Conservation (phyloP, 2,113 vertebrate species). For the Lipophrys pholis region DNA sequence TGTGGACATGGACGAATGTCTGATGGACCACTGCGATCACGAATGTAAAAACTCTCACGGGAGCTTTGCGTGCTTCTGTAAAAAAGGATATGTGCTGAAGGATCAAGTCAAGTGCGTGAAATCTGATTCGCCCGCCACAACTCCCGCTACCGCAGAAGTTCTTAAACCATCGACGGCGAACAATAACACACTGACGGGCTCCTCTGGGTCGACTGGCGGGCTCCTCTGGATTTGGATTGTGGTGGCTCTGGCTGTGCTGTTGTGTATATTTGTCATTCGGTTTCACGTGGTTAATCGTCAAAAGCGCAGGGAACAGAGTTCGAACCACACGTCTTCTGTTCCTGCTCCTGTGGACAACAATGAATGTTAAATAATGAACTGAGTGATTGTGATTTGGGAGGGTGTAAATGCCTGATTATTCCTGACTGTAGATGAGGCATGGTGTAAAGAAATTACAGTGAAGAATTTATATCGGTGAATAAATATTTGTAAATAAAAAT, state of each 20-base stretch:
- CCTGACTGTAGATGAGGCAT: neutral
- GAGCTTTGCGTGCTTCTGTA: conserved; percentile 57
- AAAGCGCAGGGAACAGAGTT: conserved; percentile 33
- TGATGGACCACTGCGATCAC: rapidly evolving
- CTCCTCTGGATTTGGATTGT: conserved; percentile 67
- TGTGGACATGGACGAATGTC: conserved; percentile 58
- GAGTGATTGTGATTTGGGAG: neutral
- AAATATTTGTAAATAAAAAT: too few relatives aligned
- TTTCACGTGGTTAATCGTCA: conserved; percentile 48
- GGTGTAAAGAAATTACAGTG: neutral
- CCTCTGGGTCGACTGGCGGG: neutral
- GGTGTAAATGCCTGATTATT: neutral
- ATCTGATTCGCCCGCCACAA: neutral
- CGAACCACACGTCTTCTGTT: neutral
- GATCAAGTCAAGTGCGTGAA: conserved; percentile 10
- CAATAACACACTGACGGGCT: neutral
- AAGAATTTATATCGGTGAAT: too few relatives aligned
- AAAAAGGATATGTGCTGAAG: conserved; percentile 26
- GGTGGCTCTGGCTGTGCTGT: conserved; percentile 2
- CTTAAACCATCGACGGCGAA: neutral
- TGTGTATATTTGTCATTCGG: conserved; percentile 28
- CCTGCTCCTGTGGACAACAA: neutral
- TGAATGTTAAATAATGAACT: conserved; percentile 3
- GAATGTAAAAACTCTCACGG: conserved; percentile 61
- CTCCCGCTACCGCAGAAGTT: neutral